A percentile compares a stretch with the other conserved stretches of the same genome.
Conservation (phyloP, 1,140 invertebrate genomes). For the Cyrtorhinus lividipennis region DNA sequence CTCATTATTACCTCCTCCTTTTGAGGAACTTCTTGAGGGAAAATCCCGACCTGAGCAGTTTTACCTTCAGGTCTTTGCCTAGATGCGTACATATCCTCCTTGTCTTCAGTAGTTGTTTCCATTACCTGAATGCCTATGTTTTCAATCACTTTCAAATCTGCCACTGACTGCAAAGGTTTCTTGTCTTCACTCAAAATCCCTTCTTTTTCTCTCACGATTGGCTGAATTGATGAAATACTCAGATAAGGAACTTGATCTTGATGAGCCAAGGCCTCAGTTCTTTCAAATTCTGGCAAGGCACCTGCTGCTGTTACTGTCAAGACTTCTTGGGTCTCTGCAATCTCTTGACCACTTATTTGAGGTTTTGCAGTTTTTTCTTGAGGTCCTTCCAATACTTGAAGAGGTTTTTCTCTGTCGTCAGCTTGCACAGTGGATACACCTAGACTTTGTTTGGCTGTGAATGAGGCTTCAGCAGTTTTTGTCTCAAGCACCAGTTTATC, state of each 20-base stretch:
- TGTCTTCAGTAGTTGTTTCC: conserved; percentile 28
- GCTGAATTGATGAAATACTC: conserved; percentile 34
- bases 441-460: conserved; percentile 33
- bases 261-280: conserved; percentile 22
- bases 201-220: conserved; percentile 33
- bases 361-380: conserved; percentile 26
- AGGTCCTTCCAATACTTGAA: conserved; percentile 29
- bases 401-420: conserved; percentile 35
- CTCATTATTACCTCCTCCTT: conserved; percentile 27
- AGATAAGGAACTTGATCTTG: conserved; percentile 32
- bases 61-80: conserved; percentile 19
- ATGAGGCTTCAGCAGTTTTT: conserved; percentile 31
- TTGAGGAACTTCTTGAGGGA: conserved; percentile 20
- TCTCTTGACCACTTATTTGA: conserved; percentile 27
- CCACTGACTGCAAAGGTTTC: conserved; percentile 27
- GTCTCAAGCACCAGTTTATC: conserved; percentile 26
- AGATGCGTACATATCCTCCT: conserved; percentile 24
- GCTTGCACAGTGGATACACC: conserved; percentile 32
- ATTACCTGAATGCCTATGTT: conserved; percentile 28
- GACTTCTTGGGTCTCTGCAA: conserved; percentile 28
- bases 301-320: conserved; percentile 23
- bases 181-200: conserved; percentile 28
- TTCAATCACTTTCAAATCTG: conserved; percentile 30
- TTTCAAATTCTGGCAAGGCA: conserved; percentile 21
- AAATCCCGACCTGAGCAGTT: conserved; percentile 20